Conservation (phyloP, 2,797 vertebrate genomes). For the Sparidentex hasta region DNA sequence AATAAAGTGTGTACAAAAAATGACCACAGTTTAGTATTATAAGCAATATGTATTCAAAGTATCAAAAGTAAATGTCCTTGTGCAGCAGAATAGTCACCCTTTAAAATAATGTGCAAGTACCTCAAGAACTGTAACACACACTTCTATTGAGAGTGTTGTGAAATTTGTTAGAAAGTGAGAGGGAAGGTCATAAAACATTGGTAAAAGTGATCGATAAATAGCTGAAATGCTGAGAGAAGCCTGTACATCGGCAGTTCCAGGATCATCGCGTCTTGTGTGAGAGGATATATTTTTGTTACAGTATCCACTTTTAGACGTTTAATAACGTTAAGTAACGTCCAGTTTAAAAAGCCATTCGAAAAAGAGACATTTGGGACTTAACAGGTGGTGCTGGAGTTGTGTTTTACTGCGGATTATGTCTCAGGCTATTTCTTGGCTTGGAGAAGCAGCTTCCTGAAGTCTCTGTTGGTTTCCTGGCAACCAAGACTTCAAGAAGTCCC, state of each 20-base stretch:
- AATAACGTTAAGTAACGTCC: background rate
- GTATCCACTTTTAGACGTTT: background rate
- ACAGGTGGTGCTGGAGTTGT: slow-evolving; percentile 7
- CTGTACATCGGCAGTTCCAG: background rate
- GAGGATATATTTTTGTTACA: background rate
- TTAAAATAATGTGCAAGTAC: background rate
- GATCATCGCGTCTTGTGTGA: background rate
- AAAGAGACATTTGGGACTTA: background rate
- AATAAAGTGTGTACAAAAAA: no score
- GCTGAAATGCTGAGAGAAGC: no score
- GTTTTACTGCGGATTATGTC: slow-evolving; percentile 2
- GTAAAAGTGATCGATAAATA: no score
- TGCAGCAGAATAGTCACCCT: background rate
- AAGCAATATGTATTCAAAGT: background rate
- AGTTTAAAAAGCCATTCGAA: background rate
- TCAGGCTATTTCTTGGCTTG: slow-evolving; percentile 8
- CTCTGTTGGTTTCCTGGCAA: slow-evolving; percentile 19
- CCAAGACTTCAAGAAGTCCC: slow-evolving; percentile 1
- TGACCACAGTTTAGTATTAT: background rate
- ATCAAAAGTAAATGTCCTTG: background rate
- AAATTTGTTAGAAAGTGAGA: background rate
- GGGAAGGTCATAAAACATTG: no score
- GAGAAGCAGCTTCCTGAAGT: slow-evolving; percentile 9
- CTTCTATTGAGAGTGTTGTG: background rate
- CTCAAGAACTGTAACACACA: background rate